phyloP scores from a whole-genome alignment of 2,797 vertebrate species.

The Cygnus olor region DNA sequence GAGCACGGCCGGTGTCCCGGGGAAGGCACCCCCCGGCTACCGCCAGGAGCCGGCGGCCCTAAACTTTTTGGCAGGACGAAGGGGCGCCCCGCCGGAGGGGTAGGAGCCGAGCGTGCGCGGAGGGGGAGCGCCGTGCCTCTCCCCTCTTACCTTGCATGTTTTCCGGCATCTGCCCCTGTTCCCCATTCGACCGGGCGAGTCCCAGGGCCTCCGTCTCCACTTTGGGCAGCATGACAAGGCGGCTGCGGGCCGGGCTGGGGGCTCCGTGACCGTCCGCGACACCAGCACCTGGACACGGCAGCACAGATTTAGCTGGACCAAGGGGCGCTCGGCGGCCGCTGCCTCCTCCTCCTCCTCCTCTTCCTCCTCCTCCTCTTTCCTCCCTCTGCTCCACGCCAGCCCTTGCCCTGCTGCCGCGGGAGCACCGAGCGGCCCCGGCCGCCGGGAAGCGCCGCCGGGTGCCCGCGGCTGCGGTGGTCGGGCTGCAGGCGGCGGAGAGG shows the following conservation, averaged over 20 bases:
- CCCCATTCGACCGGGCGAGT: slow-evolving; percentile 95
- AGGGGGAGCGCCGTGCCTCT: neutral
- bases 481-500: slow-evolving; percentile 7
- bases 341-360: slow-evolving; percentile 36
- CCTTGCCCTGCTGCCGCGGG: neutral
- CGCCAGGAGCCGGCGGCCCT: neutral
- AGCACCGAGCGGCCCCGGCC: slow-evolving; percentile 5
- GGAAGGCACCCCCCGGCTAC: neutral
- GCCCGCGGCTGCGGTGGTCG: neutral
- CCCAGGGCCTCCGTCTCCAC: slow-evolving; percentile 95
- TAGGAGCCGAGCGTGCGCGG: neutral
- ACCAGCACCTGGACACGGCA: slow-evolving; percentile 85
- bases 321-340: neutral
- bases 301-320: slow-evolving; percentile 70
- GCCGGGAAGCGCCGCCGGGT: slow-evolving; percentile 26
- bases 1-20: neutral
- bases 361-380: slow-evolving; percentile 27
- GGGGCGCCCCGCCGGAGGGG: neutral
- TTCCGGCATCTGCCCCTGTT: slow-evolving; percentile 94
- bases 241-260: slow-evolving; percentile 83
- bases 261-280: slow-evolving; percentile 82
- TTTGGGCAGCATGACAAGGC: slow-evolving; percentile 97
- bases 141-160: slow-evolving; percentile 94
- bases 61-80: slow-evolving; percentile 41
- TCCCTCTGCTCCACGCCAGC: slow-evolving; percentile 8